Evolutionary conservation across 1,140 invertebrate genomes (phyloP).

Genomic region (Oryzaephilus surinamensis): DNA sequence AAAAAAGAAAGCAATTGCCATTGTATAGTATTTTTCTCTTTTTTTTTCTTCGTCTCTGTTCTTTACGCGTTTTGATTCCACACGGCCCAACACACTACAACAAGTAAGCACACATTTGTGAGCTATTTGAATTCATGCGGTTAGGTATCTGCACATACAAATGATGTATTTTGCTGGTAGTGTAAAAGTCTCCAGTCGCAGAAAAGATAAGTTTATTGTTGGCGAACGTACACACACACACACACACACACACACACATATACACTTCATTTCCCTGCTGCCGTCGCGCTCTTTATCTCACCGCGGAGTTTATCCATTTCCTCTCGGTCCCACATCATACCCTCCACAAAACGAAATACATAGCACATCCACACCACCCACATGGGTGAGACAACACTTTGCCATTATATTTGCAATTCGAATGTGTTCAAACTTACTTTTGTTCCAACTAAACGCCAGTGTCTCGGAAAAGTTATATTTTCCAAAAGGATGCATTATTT

Average conservation of each 20-base stretch:
- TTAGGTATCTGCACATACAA: conserved; percentile 25
- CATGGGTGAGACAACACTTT: conserved; percentile 16
- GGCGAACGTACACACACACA: conserved; percentile 27
- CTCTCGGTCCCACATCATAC: conserved; percentile 22
- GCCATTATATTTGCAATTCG: conserved; percentile 30
- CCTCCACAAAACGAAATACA: conserved; percentile 6
- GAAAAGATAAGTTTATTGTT: conserved; percentile 31
- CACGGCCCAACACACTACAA: background rate
- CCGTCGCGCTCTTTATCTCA: conserved; percentile 27
- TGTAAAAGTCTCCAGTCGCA: conserved; percentile 26
- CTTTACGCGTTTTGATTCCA: no score
- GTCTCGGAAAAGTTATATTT: no score
- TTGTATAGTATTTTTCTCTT: background rate
- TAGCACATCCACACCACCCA: no score
- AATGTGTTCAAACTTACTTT: conserved; percentile 16
- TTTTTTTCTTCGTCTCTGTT: background rate
- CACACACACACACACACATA: no score
- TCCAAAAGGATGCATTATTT: no score
- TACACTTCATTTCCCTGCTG: conserved; percentile 31
- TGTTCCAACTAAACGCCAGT: conserved; percentile 2
- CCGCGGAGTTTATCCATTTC: conserved; percentile 31
- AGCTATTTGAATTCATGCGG: conserved; percentile 20
- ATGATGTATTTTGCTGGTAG: conserved; percentile 28
- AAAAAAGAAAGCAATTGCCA: conserved; percentile 3
- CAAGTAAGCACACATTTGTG: conserved; percentile 14